Percentiles rank a stretch among this genome's conserved stretches.
These are phyloP conservation scores for Lucilia sericata DNA, from an alignment of 1,140 invertebrate genomes.

Conservation along the genomic window DNA sequence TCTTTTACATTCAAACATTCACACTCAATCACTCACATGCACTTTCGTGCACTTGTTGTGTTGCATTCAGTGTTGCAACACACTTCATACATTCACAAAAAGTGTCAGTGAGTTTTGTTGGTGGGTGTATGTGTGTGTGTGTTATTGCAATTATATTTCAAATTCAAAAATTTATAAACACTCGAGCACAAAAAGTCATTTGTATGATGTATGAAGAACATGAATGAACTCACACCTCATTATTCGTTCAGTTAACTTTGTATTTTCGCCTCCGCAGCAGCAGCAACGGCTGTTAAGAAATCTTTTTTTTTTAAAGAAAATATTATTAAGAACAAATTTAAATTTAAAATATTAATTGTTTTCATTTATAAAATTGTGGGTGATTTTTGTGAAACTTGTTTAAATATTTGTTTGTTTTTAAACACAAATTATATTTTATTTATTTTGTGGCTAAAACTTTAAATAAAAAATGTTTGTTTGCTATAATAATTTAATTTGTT, in stretches of 20 bases:
- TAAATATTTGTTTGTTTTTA: not conserved
- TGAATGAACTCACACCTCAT: conserved; percentile 40
- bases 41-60: too few relatives aligned
- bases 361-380: not conserved
- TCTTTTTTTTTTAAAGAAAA: too few relatives aligned
- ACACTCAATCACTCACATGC: too few relatives aligned
- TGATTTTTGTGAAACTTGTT: not conserved
- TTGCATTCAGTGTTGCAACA: too few relatives aligned
- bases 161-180: not conserved
- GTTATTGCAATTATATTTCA: not conserved
- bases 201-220: not conserved
- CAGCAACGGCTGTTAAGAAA: not conserved
- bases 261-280: not conserved
- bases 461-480: not conserved
- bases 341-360: not conserved
- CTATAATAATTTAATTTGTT: not conserved
- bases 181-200: too few relatives aligned
- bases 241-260: conserved; percentile 33
- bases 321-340: not conserved
- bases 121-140: not conserved
- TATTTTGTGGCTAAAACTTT: not conserved
- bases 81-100: too few relatives aligned
- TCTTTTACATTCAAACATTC: too few relatives aligned
- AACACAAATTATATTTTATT: not conserved
- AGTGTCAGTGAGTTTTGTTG: not conserved